A percentile compares a stretch with the other conserved stretches of the same genome.
Conservation (phyloP, 2,113 vertebrate genomes). For the Vicugna pacos region DNA sequence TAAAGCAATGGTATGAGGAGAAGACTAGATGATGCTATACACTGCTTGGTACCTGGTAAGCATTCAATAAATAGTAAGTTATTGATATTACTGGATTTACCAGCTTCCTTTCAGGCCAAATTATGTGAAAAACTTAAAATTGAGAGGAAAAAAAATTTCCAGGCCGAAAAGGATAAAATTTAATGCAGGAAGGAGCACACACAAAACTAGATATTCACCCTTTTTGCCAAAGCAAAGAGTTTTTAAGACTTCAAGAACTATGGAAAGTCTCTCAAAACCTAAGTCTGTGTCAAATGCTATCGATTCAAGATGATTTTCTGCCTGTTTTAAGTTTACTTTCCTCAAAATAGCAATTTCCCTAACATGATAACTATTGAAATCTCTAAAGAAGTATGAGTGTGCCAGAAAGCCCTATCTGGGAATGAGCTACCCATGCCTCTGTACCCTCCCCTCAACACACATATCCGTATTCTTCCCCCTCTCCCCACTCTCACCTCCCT, state of each 20-base stretch:
- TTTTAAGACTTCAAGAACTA: conserved; percentile 42
- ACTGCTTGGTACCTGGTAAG: neutral
- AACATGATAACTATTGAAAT: neutral
- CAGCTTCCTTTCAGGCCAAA: neutral
- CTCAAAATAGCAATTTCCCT: neutral
- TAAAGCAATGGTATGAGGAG: neutral
- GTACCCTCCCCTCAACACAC: neutral
- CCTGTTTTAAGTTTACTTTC: conserved; percentile 24
- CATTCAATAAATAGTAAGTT: neutral
- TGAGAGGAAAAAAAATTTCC: neutral
- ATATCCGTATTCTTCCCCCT: neutral
- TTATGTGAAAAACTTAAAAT: neutral
- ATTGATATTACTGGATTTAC: neutral
- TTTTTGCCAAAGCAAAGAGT: conserved; percentile 30
- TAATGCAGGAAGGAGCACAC: neutral
- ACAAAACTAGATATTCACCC: neutral
- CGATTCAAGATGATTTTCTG: neutral
- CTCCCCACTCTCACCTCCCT: neutral
- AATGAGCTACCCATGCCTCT: neutral
- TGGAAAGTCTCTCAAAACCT: conserved; percentile 19
- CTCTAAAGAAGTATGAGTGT: neutral
- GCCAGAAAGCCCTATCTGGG: neutral
- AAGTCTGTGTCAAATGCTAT: neutral
- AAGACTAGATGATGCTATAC: neutral
- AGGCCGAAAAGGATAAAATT: conserved; percentile 6